These are phyloP conservation scores for Wasmannia auropunctata DNA, from an alignment of 1,140 invertebrate species.

Conservation along the genomic window DNA sequence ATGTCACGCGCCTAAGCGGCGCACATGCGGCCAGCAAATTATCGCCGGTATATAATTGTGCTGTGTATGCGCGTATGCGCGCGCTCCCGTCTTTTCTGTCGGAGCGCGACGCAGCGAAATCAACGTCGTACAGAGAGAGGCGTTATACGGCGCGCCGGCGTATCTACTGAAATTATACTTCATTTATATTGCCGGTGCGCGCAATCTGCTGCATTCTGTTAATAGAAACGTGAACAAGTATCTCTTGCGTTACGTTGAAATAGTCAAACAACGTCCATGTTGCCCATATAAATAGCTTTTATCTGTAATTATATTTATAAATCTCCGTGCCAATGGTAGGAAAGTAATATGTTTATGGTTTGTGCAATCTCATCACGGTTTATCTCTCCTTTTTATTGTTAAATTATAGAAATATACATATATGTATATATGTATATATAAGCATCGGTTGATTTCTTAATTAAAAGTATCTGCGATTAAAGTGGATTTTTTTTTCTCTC, in stretches of 20 bases:
- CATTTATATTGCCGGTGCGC: constrained; percentile 21
- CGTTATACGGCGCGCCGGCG: constrained; percentile 53
- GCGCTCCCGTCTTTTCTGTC: constrained; percentile 23
- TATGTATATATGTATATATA: too few relatives aligned
- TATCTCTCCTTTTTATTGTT: neutral
- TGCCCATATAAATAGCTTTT: neutral
- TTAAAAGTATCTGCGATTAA: neutral
- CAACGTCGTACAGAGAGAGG: constrained; percentile 54
- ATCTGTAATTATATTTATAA: neutral
- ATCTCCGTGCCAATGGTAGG: neutral
- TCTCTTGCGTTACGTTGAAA: constrained; percentile 1
- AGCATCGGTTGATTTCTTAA: neutral
- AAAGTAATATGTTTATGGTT: neutral
- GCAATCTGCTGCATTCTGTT: constrained; percentile 5
- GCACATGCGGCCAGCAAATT: constrained; percentile 48
- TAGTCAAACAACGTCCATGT: neutral
- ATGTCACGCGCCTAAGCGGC: constrained; percentile 63
- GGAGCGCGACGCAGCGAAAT: constrained; percentile 59
- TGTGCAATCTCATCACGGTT: neutral
- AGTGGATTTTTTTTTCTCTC: neutral
- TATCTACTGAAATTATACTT: constrained; percentile 66
- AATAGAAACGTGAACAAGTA: constrained; percentile 38
- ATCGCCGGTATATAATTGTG: constrained; percentile 61
- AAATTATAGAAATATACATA: too few relatives aligned
- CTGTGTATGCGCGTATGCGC: constrained; percentile 58